Conservation (phyloP, 1,140 invertebrate species). For the Drosophila pseudoobscura region DNA sequence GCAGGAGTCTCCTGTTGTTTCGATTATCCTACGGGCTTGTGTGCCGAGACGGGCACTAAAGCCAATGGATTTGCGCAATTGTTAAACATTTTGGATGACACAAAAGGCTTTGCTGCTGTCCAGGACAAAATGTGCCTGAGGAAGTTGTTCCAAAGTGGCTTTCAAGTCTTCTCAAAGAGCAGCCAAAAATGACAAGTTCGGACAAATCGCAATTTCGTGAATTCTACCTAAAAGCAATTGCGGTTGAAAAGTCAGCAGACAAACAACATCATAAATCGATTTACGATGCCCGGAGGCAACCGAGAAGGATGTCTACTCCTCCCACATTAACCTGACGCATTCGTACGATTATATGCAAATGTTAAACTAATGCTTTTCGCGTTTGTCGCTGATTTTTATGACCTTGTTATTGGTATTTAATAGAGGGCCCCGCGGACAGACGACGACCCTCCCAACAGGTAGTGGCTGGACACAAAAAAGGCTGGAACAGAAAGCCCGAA, state of each 20-base stretch:
- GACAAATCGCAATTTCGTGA: slow-evolving; percentile 6
- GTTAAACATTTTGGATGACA: slow-evolving; percentile 18
- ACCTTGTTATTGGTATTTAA: slow-evolving; percentile 65
- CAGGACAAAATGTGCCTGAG: background rate
- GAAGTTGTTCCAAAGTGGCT: background rate
- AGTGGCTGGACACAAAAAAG: background rate
- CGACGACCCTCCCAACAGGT: slow-evolving; percentile 19
- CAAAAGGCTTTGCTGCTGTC: slow-evolving; percentile 1
- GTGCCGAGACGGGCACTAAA: slow-evolving; percentile 5
- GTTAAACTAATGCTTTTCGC: slow-evolving; percentile 58
- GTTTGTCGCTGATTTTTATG: slow-evolving; percentile 70
- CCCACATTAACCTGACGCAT: background rate
- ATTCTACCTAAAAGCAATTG: slow-evolving; percentile 47
- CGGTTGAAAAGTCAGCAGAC: slow-evolving; percentile 61
- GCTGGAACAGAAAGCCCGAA: too few relatives aligned
- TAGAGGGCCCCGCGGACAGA: slow-evolving; percentile 3
- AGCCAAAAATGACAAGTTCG: slow-evolving; percentile 4
- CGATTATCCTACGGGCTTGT: slow-evolving; percentile 23
- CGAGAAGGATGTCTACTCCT: background rate
- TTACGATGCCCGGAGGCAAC: slow-evolving; percentile 23
- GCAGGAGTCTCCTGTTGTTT: slow-evolving; percentile 19
- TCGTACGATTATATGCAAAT: slow-evolving; percentile 52
- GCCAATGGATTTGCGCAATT: slow-evolving; percentile 61
- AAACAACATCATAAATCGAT: slow-evolving; percentile 71
- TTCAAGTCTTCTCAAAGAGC: background rate